Evolutionary conservation across 1,140 invertebrate genomes (phyloP).

Genomic region (Drosophila carrolli): DNA sequence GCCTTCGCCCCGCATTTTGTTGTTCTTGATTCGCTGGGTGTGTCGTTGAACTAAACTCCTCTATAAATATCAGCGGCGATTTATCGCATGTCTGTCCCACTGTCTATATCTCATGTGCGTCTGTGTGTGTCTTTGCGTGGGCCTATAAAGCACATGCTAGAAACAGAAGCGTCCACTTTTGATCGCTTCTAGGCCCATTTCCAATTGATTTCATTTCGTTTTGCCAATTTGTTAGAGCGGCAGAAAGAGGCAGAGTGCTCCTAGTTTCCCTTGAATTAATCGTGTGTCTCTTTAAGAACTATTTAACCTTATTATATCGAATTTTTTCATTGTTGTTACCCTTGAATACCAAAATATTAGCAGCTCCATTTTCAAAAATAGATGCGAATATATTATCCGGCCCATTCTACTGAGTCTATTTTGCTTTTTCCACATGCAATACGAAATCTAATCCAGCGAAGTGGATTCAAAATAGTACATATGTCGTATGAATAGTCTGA

Average conservation of each 20-base stretch:
- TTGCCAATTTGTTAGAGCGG: slow-evolving; percentile 61
- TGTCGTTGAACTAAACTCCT: slow-evolving; percentile 69
- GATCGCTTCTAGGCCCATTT: slow-evolving; percentile 70
- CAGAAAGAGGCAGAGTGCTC: background rate
- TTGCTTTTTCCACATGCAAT: no score
- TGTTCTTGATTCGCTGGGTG: slow-evolving; percentile 45
- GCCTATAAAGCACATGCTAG: slow-evolving; percentile 60
- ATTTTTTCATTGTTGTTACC: background rate
- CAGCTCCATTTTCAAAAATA: background rate
- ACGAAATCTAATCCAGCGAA: background rate
- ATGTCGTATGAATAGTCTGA: background rate
- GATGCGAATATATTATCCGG: no score
- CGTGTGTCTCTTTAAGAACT: background rate
- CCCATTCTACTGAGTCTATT: no score
- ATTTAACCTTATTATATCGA: background rate
- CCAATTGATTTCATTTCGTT: slow-evolving; percentile 75
- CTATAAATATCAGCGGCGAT: slow-evolving; percentile 75
- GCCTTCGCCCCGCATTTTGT: slow-evolving; percentile 1
- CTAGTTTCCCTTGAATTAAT: background rate
- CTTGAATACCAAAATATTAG: background rate
- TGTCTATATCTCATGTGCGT: slow-evolving; percentile 39
- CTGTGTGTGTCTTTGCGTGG: slow-evolving; percentile 53
- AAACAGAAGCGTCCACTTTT: slow-evolving; percentile 43
- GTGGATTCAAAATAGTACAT: background rate
- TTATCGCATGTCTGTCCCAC: slow-evolving; percentile 65